phyloP scores from a whole-genome alignment of 35 echinoderm and acorn worm species.

The Hemicentrotus pulcherrimus region DNA sequence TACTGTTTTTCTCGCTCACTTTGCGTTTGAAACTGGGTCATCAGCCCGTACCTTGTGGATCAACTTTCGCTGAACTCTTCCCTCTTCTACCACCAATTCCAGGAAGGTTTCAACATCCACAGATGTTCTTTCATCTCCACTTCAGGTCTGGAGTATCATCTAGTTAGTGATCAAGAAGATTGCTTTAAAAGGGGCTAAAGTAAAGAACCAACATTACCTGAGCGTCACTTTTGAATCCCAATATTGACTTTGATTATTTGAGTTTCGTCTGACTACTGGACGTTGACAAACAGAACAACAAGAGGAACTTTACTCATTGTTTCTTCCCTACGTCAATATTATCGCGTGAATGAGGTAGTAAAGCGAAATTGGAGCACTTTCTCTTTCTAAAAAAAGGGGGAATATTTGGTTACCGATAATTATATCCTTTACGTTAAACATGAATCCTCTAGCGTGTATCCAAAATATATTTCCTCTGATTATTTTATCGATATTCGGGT shows the following conservation, averaged over 20 bases:
- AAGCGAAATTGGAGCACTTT: neutral
- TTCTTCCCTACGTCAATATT: conserved; percentile 44
- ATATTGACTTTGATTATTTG: conserved; percentile 44
- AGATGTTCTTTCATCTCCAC: neutral
- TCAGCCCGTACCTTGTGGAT: neutral
- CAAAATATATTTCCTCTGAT: conserved; percentile 31
- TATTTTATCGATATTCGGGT: conserved; percentile 29
- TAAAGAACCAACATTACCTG: neutral
- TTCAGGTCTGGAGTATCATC: neutral
- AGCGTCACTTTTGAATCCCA: conserved; percentile 36
- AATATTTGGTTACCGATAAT: neutral
- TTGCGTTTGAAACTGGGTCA: neutral
- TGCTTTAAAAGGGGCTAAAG: conserved; percentile 5
- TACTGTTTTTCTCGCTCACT: neutral
- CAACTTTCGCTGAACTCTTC: neutral
- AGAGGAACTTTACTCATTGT: neutral
- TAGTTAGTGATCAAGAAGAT: neutral
- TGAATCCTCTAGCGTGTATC: neutral
- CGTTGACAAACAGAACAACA: neutral
- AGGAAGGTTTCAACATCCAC: neutral
- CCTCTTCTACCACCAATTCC: neutral
- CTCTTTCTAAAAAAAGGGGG: neutral
- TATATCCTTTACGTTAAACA: neutral
- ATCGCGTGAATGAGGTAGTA: neutral
- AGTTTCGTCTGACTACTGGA: conserved; percentile 44